Conservation (phyloP, 2,888 invertebrate species). For the Acutogordius australiensis region DNA sequence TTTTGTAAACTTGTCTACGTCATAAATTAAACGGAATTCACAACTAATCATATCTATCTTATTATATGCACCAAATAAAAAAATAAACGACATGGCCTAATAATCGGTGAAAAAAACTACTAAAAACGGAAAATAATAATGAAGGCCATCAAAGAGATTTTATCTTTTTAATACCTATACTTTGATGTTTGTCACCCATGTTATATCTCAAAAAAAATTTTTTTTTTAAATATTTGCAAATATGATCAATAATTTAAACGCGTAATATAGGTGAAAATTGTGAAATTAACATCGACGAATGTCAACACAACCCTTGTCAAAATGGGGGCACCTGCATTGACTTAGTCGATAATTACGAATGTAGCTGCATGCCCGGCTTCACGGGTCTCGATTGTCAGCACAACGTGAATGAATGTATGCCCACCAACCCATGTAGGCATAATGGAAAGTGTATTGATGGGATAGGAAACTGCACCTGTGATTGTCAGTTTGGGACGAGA, state of each 20-base stretch:
- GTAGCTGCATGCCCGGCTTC: constrained; percentile 62
- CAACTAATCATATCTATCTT: too few species aligned
- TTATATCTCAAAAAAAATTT: not conserved
- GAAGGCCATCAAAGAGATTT: too few species aligned
- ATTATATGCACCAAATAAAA: too few species aligned
- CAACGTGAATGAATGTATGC: constrained; percentile 73
- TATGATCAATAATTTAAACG: not conserved
- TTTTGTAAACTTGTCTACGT: too few species aligned
- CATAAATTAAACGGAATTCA: too few species aligned
- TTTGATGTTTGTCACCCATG: too few species aligned
- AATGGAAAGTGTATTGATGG: constrained; percentile 28
- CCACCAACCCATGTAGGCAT: constrained; percentile 18
- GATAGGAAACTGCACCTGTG: not conserved
- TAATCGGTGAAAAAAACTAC: too few species aligned
- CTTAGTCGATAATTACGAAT: constrained; percentile 55
- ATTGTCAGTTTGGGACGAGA: not conserved
- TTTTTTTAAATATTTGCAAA: not conserved
- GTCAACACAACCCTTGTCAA: constrained; percentile 53
- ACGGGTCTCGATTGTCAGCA: constrained; percentile 55
- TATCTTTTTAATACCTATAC: not conserved
- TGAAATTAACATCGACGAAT: constrained; percentile 62
- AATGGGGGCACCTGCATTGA: constrained; percentile 64
- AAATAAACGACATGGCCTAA: too few species aligned
- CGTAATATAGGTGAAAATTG: constrained; percentile 26
- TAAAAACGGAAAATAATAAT: too few species aligned